phyloP scores from a whole-genome alignment of 2,113 vertebrate species.

The Cyanoliseus patagonus region DNA sequence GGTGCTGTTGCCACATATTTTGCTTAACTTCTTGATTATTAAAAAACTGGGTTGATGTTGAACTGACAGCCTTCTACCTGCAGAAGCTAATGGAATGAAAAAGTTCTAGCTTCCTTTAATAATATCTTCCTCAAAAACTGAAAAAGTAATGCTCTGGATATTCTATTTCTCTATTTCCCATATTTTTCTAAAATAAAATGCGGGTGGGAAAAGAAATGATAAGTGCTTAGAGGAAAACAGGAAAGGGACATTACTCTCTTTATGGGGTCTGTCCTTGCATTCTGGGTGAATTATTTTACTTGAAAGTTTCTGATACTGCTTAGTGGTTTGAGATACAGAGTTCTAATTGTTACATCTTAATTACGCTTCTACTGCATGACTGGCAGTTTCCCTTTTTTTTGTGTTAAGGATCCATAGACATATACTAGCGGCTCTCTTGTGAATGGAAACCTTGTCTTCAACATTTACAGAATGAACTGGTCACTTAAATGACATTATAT shows the following conservation, averaged over 20 bases:
- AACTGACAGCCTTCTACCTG: background rate
- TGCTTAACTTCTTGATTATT: background rate
- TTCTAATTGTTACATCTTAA: background rate
- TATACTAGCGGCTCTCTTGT: background rate
- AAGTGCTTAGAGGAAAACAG: background rate
- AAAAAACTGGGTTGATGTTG: background rate
- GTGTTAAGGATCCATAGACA: background rate
- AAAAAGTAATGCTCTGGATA: background rate
- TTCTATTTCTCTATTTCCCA: background rate
- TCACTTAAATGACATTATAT: background rate
- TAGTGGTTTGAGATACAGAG: background rate
- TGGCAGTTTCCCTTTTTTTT: background rate
- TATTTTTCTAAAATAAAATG: background rate
- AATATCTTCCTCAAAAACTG: background rate
- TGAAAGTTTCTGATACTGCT: background rate
- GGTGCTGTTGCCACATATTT: background rate
- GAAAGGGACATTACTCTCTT: background rate
- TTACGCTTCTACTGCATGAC: background rate
- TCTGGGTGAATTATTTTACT: background rate
- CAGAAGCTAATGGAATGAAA: background rate
- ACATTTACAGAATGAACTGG: background rate
- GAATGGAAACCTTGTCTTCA: background rate
- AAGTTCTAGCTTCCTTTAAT: background rate
- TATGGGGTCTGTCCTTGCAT: background rate
- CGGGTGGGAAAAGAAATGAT: background rate